Evolutionary conservation across 2,113 vertebrate genomes (phyloP), one percentile per base, ranked within the genome.

Genomic region (Entosphenus tridentatus): DNA sequence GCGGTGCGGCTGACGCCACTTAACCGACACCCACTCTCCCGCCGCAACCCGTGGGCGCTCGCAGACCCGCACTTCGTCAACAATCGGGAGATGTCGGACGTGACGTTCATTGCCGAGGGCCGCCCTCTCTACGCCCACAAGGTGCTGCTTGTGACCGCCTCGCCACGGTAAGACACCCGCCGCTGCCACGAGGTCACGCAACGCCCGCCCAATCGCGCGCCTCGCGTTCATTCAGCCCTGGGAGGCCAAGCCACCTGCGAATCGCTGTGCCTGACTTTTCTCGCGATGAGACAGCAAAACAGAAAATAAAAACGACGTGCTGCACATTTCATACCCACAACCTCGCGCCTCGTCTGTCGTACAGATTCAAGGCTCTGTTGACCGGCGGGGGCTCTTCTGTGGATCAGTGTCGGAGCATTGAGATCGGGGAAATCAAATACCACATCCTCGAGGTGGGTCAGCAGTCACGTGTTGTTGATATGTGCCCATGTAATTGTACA

Each of bases 1-100:
- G 39, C 39, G 39, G 39, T 39, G 4, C 39, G 39, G 39, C 39
- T 39, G 39, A 39, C 6, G 39, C 39, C 39, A 39, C 39, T 39
- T 39, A 39, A 39, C 39, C 39, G 39, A 39, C 39, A 39, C 39
- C 6, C 39, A 39, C 39, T 39, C 39, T 39, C 39, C 6, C 39
- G 39, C 39, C 39, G 39, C 39, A 39, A 39, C 39, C 39, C 39
- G 39, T 39, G 39, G 39, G 57, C 2, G 73, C 68, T 59, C 72
- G 56, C 76, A 98, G 93, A 98, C 74, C 89, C 90, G 68, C 88
- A 93, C 76, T 96, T 98, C 72, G 78, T 96, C 73, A 98, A 98
- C 74, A 98, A 98, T 72, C 84, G 81, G 70, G 93, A 96, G 71
- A 98, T 96, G 93, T 96, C 93, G 0, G 93, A 98, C 2, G 87